A percentile compares a stretch with the other conserved stretches of the same genome.
Evolutionary conservation across 2,113 vertebrate genomes (phyloP).

Genomic region (Mormyrus iriodes): DNA sequence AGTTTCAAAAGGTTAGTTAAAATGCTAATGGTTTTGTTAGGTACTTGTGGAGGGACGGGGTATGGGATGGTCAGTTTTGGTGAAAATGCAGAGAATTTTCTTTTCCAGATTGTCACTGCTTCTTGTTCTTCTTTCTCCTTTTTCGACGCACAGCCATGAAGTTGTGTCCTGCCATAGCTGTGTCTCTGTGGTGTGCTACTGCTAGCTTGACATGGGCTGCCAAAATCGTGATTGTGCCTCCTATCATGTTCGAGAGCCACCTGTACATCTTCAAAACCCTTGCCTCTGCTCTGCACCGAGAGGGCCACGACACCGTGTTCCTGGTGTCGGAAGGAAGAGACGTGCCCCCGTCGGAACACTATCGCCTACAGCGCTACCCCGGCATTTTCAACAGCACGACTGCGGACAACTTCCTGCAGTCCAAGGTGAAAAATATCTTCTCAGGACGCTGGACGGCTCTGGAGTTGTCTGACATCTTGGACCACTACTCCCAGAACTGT

Average conservation of each 20-base stretch:
- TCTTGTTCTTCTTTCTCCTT: constrained; percentile 24
- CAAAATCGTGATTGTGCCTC: constrained; percentile 93
- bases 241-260: constrained; percentile 99
- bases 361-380: constrained; percentile 84
- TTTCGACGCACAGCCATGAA: constrained; percentile 72
- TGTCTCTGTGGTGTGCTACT: constrained; percentile 63
- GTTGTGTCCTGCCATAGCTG: constrained; percentile 62
- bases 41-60: not conserved
- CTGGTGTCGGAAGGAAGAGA: constrained; percentile 90
- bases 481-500: constrained; percentile 93
- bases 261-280: constrained; percentile 98
- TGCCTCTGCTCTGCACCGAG: constrained; percentile 79
- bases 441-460: constrained; percentile 86
- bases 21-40: not conserved
- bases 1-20: not conserved
- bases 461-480: constrained; percentile 92
- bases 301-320: constrained; percentile 86
- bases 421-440: constrained; percentile 95
- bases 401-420: constrained; percentile 89
- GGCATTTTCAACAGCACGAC: constrained; percentile 94
- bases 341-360: constrained; percentile 76
- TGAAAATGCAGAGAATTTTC: not conserved
- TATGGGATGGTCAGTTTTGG: no score
- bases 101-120: not conserved
- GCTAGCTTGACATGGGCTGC: constrained; percentile 69